Evolutionary conservation across 2,113 vertebrate genomes (phyloP).

Genomic region (Strix uralensis): DNA sequence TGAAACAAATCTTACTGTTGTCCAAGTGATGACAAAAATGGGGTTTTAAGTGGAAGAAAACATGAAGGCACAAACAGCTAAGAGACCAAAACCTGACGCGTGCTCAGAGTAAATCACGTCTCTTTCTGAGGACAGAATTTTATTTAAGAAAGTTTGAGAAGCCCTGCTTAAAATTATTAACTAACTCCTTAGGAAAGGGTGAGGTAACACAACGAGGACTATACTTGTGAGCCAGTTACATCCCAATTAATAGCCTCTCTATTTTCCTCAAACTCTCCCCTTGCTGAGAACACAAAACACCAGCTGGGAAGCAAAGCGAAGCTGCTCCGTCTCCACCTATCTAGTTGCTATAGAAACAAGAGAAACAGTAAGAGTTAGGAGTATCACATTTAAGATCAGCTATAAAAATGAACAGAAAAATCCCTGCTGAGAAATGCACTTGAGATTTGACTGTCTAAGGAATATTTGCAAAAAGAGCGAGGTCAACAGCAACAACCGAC

Average conservation of each 20-base stretch:
- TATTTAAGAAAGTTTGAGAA: background rate
- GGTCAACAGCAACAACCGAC: background rate
- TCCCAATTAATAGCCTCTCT: slow-evolving; percentile 37
- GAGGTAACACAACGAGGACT: background rate
- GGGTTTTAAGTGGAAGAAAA: background rate
- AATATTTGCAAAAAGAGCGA: slow-evolving; percentile 14
- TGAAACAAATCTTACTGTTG: background rate
- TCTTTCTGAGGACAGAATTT: background rate
- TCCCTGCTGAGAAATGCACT: slow-evolving; percentile 40
- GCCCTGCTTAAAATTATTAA: background rate
- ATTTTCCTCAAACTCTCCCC: slow-evolving; percentile 43
- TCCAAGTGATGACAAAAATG: background rate
- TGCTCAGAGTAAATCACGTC: background rate
- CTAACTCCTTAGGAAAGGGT: background rate
- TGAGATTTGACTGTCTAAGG: slow-evolving; percentile 36
- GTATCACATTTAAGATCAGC: slow-evolving; percentile 52
- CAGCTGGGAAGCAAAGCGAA: slow-evolving; percentile 66
- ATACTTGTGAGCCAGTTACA: slow-evolving; percentile 45
- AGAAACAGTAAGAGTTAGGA: slow-evolving; percentile 57
- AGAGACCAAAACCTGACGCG: background rate
- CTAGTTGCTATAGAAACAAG: slow-evolving; percentile 76
- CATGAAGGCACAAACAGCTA: background rate
- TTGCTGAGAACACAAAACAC: slow-evolving; percentile 61
- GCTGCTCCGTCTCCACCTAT: slow-evolving; percentile 53
- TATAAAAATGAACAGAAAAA: slow-evolving; percentile 65